Evolutionary conservation across 1,140 invertebrate species (phyloP).

Genomic region (Anastrepha obliqua): DNA sequence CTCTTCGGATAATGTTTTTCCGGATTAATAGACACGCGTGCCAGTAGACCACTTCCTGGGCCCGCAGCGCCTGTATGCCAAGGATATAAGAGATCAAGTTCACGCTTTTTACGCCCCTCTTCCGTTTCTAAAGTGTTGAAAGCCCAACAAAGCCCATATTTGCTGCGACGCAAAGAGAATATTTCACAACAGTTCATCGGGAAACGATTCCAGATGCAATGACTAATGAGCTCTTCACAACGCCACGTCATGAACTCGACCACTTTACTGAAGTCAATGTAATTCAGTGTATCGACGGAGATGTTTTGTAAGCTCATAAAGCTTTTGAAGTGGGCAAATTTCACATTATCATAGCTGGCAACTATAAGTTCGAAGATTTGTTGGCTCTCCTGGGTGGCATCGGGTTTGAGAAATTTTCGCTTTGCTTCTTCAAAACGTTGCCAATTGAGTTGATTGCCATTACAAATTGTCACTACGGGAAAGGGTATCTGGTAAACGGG

Average conservation of each 20-base stretch:
- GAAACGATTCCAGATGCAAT: constrained; percentile 67
- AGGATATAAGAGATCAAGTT: constrained; percentile 66
- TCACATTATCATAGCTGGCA: constrained; percentile 62
- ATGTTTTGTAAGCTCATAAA: constrained; percentile 63
- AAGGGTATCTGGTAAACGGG: constrained; percentile 70
- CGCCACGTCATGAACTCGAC: constrained; percentile 68
- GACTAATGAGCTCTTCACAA: constrained; percentile 68
- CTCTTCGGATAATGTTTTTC: constrained; percentile 62
- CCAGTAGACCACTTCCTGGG: constrained; percentile 63
- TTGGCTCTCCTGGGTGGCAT: constrained; percentile 57
- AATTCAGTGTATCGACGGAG: constrained; percentile 60
- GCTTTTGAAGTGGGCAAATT: constrained; percentile 65
- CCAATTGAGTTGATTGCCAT: constrained; percentile 70
- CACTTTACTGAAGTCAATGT: constrained; percentile 67
- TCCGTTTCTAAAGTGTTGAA: constrained; percentile 76
- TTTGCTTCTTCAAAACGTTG: constrained; percentile 63
- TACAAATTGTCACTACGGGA: constrained; percentile 71
- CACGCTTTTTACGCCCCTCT: constrained; percentile 63
- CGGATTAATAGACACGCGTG: constrained; percentile 63
- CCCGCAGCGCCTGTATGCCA: constrained; percentile 67
- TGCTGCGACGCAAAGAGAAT: constrained; percentile 73
- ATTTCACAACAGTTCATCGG: constrained; percentile 68
- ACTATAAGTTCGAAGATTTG: constrained; percentile 54
- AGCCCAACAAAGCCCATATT: constrained; percentile 77
- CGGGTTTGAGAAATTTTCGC: constrained; percentile 64